Conservation (phyloP, 1,140 invertebrate genomes). For the Platyura marginata region DNA sequence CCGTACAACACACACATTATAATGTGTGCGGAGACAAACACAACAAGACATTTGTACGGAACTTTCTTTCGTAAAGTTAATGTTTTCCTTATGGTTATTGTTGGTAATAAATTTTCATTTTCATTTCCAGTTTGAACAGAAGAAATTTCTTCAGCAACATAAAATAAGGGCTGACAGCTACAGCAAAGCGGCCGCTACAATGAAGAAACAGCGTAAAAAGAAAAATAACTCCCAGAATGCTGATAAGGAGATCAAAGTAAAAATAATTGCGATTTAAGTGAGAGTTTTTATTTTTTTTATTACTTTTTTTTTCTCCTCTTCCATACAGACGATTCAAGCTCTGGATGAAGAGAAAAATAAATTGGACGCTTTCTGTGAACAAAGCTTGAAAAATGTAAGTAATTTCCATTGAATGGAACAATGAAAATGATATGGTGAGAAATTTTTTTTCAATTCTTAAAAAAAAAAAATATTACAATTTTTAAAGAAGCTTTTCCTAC, state of each 20-base stretch:
- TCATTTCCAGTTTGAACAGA: conserved; percentile 60
- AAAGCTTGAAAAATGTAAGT: conserved; percentile 79
- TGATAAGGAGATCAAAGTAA: conserved; percentile 74
- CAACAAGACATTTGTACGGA: no score
- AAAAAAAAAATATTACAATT: no score
- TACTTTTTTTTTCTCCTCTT: neutral
- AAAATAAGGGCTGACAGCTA: conserved; percentile 74
- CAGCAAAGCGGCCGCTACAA: conserved; percentile 69
- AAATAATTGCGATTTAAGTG: conserved; percentile 3
- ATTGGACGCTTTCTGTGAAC: conserved; percentile 74
- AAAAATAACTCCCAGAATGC: conserved; percentile 59
- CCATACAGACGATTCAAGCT: conserved; percentile 72
- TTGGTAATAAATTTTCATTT: no score
- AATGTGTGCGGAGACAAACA: no score
- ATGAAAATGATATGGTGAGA: no score
- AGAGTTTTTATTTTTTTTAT: no score
- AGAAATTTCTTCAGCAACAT: conserved; percentile 75
- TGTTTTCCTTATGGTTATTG: no score
- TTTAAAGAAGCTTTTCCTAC: no score
- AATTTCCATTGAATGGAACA: no score
- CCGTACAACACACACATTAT: no score
- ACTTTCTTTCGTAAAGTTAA: no score
- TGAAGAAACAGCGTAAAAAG: conserved; percentile 79
- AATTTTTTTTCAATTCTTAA: no score
- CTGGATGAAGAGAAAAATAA: conserved; percentile 80